Evolutionary conservation across 2,113 vertebrate genomes (phyloP).

Genomic region (Microtus ochrogaster): DNA sequence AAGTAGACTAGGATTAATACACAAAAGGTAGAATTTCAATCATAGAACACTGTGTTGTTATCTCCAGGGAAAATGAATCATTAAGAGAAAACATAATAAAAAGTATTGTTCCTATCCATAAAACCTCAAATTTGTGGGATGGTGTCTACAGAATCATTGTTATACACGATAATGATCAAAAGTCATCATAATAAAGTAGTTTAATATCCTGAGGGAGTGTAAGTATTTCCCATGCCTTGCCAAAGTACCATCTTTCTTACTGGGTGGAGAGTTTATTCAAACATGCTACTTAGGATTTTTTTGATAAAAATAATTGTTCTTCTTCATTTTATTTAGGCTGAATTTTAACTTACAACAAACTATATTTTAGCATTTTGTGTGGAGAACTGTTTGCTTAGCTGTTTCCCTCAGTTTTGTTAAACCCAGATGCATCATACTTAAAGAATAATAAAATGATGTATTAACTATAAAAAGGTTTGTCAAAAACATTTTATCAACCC

Average conservation of each 20-base stretch:
- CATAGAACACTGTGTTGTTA: conserved; percentile 42
- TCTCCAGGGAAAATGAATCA: conserved; percentile 16
- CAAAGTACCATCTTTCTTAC: conserved; percentile 41
- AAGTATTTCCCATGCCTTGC: conserved; percentile 19
- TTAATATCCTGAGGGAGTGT: conserved; percentile 13
- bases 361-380: conserved; percentile 60
- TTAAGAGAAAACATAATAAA: conserved; percentile 68
- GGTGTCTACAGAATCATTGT: conserved; percentile 72
- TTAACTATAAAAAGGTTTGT: conserved; percentile 2
- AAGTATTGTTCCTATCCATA: conserved; percentile 17
- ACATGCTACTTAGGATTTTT: conserved; percentile 61
- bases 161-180: conserved; percentile 57
- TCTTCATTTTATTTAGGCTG: conserved; percentile 78
- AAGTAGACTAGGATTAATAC: conserved; percentile 58
- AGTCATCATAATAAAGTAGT: conserved; percentile 58
- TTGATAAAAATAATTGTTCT: conserved; percentile 63
- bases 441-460: not conserved
- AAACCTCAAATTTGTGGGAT: conserved; percentile 67
- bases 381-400: not conserved
- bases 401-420: conserved; percentile 2
- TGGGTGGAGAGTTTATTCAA: conserved; percentile 44
- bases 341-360: conserved; percentile 74
- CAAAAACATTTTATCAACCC: conserved; percentile 47
- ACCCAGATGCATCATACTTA: conserved; percentile 38
- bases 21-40: conserved; percentile 59